These are phyloP conservation scores for Hyperoplus immaculatus DNA, from an alignment of 2,797 vertebrate species.

Conservation along the genomic window DNA sequence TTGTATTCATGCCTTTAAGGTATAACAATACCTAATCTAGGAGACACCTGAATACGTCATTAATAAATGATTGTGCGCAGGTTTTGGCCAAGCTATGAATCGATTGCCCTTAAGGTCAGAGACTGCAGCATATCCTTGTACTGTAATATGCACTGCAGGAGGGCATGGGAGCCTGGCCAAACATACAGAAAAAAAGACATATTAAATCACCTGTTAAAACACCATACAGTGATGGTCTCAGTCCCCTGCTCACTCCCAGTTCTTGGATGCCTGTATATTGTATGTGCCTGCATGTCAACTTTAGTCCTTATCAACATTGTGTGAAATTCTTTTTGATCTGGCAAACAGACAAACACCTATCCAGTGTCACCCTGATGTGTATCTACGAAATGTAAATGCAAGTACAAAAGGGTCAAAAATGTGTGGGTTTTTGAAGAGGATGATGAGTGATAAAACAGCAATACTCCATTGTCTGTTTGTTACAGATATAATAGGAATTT, in stretches of 20 bases:
- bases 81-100: background rate
- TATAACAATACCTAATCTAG: background rate
- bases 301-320: background rate
- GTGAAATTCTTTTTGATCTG: background rate
- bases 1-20: background rate
- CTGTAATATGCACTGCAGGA: background rate
- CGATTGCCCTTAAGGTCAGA: background rate
- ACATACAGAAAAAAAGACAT: background rate
- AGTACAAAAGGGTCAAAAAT: slow-evolving; percentile 21
- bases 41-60: background rate
- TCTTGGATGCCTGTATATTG: background rate
- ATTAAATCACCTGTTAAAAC: background rate
- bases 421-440: slow-evolving; percentile 15
- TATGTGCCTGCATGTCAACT: background rate
- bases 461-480: slow-evolving; percentile 37
- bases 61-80: background rate
- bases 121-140: background rate
- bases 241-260: background rate
- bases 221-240: background rate
- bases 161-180: background rate
- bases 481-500: slow-evolving; percentile 57
- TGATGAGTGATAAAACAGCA: slow-evolving; percentile 26
- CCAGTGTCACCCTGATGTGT: background rate
- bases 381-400: slow-evolving; percentile 8
- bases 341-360: background rate